Percentiles rank a stretch among this genome's conserved stretches.
Conservation (phyloP, 2,888 invertebrate species). For the Cataglyphis livida region DNA sequence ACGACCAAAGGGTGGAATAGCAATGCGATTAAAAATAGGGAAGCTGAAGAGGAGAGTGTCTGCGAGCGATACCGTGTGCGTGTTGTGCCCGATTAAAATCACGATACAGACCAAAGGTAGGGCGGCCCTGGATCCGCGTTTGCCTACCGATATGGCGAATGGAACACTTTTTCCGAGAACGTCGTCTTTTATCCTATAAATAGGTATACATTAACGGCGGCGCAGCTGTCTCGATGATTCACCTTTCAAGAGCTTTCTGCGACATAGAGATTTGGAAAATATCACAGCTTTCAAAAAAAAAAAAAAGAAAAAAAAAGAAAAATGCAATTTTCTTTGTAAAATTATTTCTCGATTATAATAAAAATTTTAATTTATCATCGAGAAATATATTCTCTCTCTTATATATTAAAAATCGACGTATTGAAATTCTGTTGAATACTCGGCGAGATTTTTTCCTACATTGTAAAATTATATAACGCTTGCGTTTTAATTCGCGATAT, state of each 20-base stretch:
- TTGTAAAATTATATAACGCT: not conserved
- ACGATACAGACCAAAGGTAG: constrained; percentile 30
- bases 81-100: constrained; percentile 37
- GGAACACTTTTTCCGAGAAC: constrained; percentile 61
- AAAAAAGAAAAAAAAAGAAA: not conserved
- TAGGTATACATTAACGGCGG: constrained; percentile 71
- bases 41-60: constrained; percentile 7
- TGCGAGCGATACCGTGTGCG: constrained; percentile 5
- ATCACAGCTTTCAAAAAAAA: not conserved
- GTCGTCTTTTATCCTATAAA: constrained; percentile 75
- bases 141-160: constrained; percentile 40
- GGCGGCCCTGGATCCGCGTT: constrained; percentile 33
- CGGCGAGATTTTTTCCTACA: not conserved
- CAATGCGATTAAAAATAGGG: constrained; percentile 65
- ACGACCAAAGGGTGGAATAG: constrained; percentile 50
- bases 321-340: not conserved
- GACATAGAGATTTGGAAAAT: constrained; percentile 49
- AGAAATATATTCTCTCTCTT: not conserved
- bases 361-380: not conserved
- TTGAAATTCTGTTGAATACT: not conserved
- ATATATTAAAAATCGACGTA: not conserved
- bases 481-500: not conserved
- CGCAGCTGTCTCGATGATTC: constrained; percentile 79
- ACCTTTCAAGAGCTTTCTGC: constrained; percentile 61
- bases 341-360: not conserved